phyloP scores from a whole-genome alignment of 1,140 invertebrate species.

The Sycophaga agraensis region DNA sequence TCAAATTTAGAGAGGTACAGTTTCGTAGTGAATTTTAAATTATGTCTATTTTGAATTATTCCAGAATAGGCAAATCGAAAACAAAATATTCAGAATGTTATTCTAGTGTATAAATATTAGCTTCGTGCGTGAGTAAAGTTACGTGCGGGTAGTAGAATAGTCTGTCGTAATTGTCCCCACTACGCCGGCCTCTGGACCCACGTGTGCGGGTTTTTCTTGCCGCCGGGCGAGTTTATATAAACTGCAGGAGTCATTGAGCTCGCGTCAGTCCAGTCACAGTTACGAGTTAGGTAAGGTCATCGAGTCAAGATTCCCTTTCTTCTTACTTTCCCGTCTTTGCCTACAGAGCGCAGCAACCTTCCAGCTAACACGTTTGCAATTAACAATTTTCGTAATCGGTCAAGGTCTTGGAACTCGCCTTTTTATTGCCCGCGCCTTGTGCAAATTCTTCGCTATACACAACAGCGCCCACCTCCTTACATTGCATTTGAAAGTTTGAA shows the following conservation, averaged over 20 bases:
- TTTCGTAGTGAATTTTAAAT: too few species aligned
- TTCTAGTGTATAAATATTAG: too few species aligned
- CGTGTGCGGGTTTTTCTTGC: constrained; percentile 3
- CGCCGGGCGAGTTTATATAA: constrained; percentile 34
- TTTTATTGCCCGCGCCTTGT: background rate
- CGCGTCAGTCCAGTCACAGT: constrained; percentile 36
- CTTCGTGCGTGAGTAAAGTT: too few species aligned
- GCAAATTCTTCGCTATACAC: background rate
- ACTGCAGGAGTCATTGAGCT: constrained; percentile 33
- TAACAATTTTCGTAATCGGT: background rate
- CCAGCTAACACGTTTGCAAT: background rate
- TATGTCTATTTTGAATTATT: too few species aligned
- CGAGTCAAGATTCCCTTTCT: constrained; percentile 24
- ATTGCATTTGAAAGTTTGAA: too few species aligned
- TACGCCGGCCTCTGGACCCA: too few species aligned
- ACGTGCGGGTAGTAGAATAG: too few species aligned
- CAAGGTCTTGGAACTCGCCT: background rate
- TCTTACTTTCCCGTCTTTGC: constrained; percentile 1
- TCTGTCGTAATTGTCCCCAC: too few species aligned
- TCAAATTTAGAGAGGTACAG: too few species aligned
- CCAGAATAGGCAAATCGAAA: too few species aligned
- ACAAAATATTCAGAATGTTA: too few species aligned
- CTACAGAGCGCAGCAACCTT: background rate
- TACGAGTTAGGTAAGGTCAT: constrained; percentile 39
- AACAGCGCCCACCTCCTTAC: too few species aligned